Evolutionary conservation across 2,888 invertebrate species (phyloP), one percentile per base, ranked within the genome.

Genomic region (Dendrolimus houi): DNA sequence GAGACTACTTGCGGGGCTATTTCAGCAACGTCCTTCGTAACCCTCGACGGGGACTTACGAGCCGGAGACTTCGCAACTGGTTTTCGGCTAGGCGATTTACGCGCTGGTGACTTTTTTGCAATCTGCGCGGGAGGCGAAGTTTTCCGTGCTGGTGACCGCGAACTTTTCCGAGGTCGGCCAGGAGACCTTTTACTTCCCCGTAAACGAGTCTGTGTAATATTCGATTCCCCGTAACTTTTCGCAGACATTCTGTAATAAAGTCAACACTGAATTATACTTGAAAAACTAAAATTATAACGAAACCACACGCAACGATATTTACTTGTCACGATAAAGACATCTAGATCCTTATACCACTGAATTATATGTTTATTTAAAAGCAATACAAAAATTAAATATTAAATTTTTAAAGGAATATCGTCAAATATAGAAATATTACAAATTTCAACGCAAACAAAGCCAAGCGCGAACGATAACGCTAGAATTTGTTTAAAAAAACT

Each of bases 1-100:
- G 12, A 6, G 6, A 67, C 60, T 47, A 67, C 63, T 57, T 73
- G 75, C 6, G 71, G 69, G 7, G 62, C 62, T 57, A 61, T 60
- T 8, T 60, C 64, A 9, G 64, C 64, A 10, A 65, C 66, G 58
- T 83, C 81, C 62, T 81, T 81, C 52, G 74, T 75, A 55, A 79
- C 69, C 67, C 87, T 75, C 1, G 88, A 84, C 1, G 89, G 89
- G 0, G 88, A 89, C 64, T 89, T 91, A 56, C 89, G 80, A 29
- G 86, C 81, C 52, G 87, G 85, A 70, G 77, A 85, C 62, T 84
- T 83, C 0, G 81, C 77, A 1, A 72, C 81, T 17, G 88, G 74
- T 68, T 89, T 90, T 59, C 88, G 81, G 61, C 84, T 82, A 3
- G 92, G 92, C 40, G 92, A 92, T 67, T 92, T 92, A 7, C 91